These are phyloP conservation scores for Aleadryas rufinucha DNA, from an alignment of 2,113 vertebrate genomes.

Conservation along the genomic window DNA sequence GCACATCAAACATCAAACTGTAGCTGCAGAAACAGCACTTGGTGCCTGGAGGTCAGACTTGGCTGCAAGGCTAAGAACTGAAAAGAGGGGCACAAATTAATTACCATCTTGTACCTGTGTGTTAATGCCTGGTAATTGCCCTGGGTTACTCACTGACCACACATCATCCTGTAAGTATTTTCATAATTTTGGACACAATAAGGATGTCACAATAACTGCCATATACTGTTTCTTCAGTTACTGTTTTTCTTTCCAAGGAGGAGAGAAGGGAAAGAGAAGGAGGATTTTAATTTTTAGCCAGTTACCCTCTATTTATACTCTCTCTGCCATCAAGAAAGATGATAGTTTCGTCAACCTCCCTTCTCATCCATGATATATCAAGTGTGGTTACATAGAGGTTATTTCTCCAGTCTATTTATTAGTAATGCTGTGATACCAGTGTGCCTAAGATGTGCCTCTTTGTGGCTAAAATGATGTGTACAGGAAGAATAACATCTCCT, in stretches of 20 bases:
- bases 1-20: not conserved
- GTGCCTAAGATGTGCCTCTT: not conserved
- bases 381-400: not conserved
- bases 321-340: not conserved
- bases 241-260: not conserved
- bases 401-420: not conserved
- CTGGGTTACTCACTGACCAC: not conserved
- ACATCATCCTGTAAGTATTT: not conserved
- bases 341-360: not conserved
- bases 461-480: not conserved
- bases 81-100: not conserved
- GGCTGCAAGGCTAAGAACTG: not conserved
- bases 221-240: not conserved
- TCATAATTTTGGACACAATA: not conserved
- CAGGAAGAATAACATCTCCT: not conserved
- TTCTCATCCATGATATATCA: not conserved
- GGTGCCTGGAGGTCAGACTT: not conserved
- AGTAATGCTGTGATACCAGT: not conserved
- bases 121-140: not conserved
- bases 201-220: not conserved
- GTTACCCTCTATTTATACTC: not conserved
- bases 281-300: not conserved
- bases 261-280: not conserved
- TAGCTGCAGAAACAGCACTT: not conserved
- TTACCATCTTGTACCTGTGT: not conserved